Base-by-base conservation (phyloP, 92 coral and sea anemone species). In the Parazoanthus swiftii region DNA sequence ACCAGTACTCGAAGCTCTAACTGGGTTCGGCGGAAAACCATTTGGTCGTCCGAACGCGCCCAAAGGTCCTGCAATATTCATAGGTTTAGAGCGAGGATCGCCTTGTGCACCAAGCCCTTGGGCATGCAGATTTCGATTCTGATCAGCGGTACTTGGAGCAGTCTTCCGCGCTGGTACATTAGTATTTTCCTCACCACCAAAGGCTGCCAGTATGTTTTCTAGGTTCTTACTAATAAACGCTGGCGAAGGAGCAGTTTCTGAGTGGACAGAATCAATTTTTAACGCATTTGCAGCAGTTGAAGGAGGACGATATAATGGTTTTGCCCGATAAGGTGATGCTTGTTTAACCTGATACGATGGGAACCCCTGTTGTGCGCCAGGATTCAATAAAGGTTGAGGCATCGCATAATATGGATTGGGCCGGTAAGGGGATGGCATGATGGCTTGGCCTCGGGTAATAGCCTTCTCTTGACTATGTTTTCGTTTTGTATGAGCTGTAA, bases 201-300 rank as follows among this genome's bases (percentile, higher is more conserved):
- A 84, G 6, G 79, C 50, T 8, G 65, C 87, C 44, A 84, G 26
- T 71, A 84, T 84, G 78, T 84, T 84, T 72, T 84, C 79, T 11
- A 84, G 77, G 29, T 84, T 84, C 33, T 84, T 84, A 18, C 66
- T 26, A 33, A 84, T 84, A 50, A 84, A 84, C 5, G 79, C 78
- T 7, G 79, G 79, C 29, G 87, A 71, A 14, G 77, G 29, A 84
- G 87, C 79, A 6, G 44, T 6, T 70, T 44, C 87, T 16, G 87
- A 56, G 9, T 20, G 79, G 46, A 46, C 23, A 5, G 87, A 25
- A 46, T 44, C 15, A 3, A 29, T 23, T 29, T 50, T 71, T 7
- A 44, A 33, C 35, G 44, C 67, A 26, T 84, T 84, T 71, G 21
- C 15, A 71, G 66, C 26, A 18, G 35, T n/a, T 72, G 54, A 26